A percentile compares a stretch with the other conserved stretches of the same genome.
Evolutionary conservation across 2,888 invertebrate species (phyloP).

Genomic region (Troides aeacus): DNA sequence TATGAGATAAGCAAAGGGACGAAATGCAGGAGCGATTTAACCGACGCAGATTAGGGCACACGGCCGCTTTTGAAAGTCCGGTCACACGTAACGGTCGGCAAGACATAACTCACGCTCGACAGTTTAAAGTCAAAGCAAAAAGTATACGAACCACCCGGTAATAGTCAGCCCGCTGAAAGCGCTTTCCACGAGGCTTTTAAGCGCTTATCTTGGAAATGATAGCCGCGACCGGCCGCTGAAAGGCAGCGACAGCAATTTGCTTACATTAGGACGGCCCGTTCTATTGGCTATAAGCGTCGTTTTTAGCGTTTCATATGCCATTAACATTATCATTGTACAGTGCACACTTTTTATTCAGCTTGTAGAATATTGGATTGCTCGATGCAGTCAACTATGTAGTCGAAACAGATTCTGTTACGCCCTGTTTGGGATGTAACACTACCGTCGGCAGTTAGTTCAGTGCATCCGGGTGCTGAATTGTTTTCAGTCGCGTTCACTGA

Average conservation of each 20-base stretch:
- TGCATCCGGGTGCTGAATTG: constrained; percentile 57
- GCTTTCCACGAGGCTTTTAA: constrained; percentile 77
- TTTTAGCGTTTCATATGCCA: constrained; percentile 32
- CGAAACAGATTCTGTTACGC: constrained; percentile 59
- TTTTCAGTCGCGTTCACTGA: constrained; percentile 60
- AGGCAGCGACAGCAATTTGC: constrained; percentile 78
- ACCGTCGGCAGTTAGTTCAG: constrained; percentile 52
- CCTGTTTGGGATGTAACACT: constrained; percentile 55
- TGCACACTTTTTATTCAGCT: constrained; percentile 46
- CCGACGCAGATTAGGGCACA: constrained; percentile 45
- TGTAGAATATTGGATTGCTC: constrained; percentile 53
- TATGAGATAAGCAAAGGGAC: constrained; percentile 17
- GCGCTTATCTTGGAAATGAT: constrained; percentile 79
- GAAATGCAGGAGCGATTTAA: constrained; percentile 32
- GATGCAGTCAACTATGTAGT: constrained; percentile 58
- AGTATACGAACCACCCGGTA: constrained; percentile 62
- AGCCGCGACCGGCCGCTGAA: constrained; percentile 75
- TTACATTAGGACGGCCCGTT: constrained; percentile 75
- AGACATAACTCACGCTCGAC: constrained; percentile 49
- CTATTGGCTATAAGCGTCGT: constrained; percentile 41
- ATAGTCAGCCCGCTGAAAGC: constrained; percentile 72
- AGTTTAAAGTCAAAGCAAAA: constrained; percentile 58
- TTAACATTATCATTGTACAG: constrained; percentile 35
- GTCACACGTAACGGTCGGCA: constrained; percentile 45
- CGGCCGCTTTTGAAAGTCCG: constrained; percentile 40